Evolutionary conservation across 2,888 invertebrate genomes (phyloP).

Genomic region (Meloe dianella): DNA sequence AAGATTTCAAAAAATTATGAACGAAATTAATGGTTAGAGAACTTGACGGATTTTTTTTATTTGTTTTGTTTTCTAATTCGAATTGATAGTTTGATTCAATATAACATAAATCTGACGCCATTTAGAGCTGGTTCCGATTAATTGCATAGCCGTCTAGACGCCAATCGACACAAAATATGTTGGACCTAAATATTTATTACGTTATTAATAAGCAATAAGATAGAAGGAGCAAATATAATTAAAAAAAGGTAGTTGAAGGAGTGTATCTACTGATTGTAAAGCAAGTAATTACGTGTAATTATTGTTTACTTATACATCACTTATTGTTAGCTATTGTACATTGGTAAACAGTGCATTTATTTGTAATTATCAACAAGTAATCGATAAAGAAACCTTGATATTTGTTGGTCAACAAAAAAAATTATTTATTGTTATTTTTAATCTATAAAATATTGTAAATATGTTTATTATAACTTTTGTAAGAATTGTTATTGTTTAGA

Average conservation of each 20-base stretch:
- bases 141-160: constrained; percentile 11
- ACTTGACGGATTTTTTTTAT: too few species aligned
- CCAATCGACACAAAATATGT: constrained; percentile 4
- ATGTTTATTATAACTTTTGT: not conserved
- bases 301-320: constrained; percentile 9
- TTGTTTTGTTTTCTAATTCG: not conserved
- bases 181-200: constrained; percentile 4
- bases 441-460: not conserved
- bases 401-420: not conserved
- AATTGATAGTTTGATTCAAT: constrained; percentile 2
- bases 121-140: constrained; percentile 6
- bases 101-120: constrained; percentile 5
- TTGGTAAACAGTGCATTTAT: not conserved
- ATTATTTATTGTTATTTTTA: not conserved
- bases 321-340: constrained; percentile 3
- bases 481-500: not conserved
- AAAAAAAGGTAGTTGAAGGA: not conserved
- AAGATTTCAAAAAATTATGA: not conserved
- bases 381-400: not conserved
- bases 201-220: not conserved
- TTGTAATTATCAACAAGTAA: constrained; percentile 1
- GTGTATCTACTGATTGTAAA: not conserved
- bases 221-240: not conserved
- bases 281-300: constrained; percentile 1
- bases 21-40: not conserved